These are phyloP conservation scores for Orius insidiosus DNA, from an alignment of 1,140 invertebrate genomes.

Conservation along the genomic window DNA sequence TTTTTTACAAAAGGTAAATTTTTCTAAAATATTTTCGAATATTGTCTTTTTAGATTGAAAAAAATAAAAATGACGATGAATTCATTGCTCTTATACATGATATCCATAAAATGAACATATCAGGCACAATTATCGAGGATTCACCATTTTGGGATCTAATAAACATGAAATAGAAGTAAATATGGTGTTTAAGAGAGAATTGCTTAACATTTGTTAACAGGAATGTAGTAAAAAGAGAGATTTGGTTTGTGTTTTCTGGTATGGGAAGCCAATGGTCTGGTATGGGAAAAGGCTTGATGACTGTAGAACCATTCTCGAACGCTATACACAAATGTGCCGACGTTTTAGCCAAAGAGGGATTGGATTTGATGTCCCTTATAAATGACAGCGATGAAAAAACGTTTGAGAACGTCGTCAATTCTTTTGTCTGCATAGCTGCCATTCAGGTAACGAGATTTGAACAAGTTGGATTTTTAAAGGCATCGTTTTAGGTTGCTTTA, in stretches of 20 bases:
- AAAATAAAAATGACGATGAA: conserved; percentile 45
- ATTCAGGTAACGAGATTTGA: conserved; percentile 48
- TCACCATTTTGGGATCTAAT: no score
- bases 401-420: conserved; percentile 68
- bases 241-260: conserved; percentile 89
- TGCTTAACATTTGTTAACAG: no score
- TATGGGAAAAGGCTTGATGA: conserved; percentile 72
- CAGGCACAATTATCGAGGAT: conserved; percentile 59
- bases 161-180: no score
- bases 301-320: conserved; percentile 56
- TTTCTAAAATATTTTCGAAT: no score
- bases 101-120: conserved; percentile 46
- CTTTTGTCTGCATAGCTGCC: conserved; percentile 84
- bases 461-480: neutral
- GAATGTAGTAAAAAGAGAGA: no score
- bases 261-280: conserved; percentile 94
- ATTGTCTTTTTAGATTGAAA: conserved; percentile 25
- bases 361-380: conserved; percentile 68
- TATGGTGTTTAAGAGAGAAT: no score
- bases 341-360: conserved; percentile 49
- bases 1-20: conserved; percentile 40
- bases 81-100: conserved; percentile 59
- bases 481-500: conserved; percentile 40
- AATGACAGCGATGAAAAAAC: conserved; percentile 51
- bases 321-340: conserved; percentile 58